Conservation (phyloP, 2,888 invertebrate species). For the Caenorhabditis sp. region DNA sequence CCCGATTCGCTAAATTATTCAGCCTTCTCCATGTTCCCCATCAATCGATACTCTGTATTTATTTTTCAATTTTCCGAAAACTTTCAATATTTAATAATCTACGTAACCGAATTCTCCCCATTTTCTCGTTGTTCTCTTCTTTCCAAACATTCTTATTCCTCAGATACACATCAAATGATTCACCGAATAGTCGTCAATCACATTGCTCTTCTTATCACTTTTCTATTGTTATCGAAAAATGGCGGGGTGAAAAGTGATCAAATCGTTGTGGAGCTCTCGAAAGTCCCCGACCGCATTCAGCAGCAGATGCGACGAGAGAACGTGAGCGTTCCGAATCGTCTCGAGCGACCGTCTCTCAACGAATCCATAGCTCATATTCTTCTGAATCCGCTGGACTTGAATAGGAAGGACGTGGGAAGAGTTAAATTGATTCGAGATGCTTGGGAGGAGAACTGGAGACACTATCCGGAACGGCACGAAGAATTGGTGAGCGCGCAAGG, state of each 20-base stretch:
- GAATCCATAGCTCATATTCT: slow-evolving; percentile 41
- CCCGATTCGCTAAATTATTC: slow-evolving; percentile 49
- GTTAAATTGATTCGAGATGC: not conserved
- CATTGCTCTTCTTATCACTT: not conserved
- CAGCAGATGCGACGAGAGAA: slow-evolving; percentile 3
- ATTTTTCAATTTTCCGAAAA: not conserved
- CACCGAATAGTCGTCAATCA: not conserved
- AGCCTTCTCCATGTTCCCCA: not conserved
- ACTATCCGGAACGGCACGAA: not conserved
- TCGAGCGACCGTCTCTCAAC: slow-evolving; percentile 7
- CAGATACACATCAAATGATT: too few relatives aligned
- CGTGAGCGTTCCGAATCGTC: slow-evolving; percentile 42
- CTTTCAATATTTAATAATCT: too few relatives aligned
- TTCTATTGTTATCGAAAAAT: not conserved
- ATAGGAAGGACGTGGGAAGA: not conserved
- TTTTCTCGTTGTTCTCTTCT: not conserved
- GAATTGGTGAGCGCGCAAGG: not conserved
- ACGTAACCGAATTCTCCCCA: not conserved
- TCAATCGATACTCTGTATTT: slow-evolving; percentile 5
- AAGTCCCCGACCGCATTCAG: slow-evolving; percentile 9
- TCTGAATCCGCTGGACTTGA: slow-evolving; percentile 21
- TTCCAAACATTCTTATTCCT: too few relatives aligned
- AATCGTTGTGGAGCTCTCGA: not conserved
- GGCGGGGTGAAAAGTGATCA: not conserved
- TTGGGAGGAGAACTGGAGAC: not conserved